Evolutionary conservation across 1,140 invertebrate genomes (phyloP).

Genomic region (Amyelois transitella): DNA sequence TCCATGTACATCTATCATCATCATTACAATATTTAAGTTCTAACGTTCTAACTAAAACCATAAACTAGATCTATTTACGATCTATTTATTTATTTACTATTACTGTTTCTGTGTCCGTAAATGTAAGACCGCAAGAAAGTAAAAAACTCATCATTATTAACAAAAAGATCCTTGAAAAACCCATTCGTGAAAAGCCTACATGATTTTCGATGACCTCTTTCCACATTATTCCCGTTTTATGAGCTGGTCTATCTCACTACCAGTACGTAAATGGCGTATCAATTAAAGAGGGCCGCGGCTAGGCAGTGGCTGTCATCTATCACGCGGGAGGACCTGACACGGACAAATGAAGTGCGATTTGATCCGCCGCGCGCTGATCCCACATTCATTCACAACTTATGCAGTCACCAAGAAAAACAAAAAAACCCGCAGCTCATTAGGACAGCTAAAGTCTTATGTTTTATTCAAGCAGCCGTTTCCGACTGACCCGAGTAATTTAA

Average conservation of each 20-base stretch:
- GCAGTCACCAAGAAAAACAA: conserved; percentile 65
- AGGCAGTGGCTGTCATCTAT: conserved; percentile 39
- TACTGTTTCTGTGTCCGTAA: no score
- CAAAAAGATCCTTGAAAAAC: no score
- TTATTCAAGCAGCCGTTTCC: conserved; percentile 60
- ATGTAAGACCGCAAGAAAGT: no score
- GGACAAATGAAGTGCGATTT: conserved; percentile 72
- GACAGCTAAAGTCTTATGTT: conserved; percentile 65
- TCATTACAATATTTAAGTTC: no score
- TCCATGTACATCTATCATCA: no score
- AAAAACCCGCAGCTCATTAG: conserved; percentile 59
- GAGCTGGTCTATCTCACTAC: neutral
- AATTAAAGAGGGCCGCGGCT: conserved; percentile 54
- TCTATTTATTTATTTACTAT: no score
- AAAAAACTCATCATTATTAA: no score
- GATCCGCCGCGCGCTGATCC: conserved; percentile 51
- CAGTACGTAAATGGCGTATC: conserved; percentile 58
- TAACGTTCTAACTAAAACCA: no score
- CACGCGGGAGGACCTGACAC: conserved; percentile 43
- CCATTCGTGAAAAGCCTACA: no score
- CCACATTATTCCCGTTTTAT: neutral
- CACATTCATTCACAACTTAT: conserved; percentile 67
- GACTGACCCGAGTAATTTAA: conserved; percentile 65
- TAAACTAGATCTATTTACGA: no score
- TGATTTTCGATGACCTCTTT: neutral